Evolutionary conservation across 2,113 vertebrate genomes (phyloP).

Genomic region (Crotalus tigris): DNA sequence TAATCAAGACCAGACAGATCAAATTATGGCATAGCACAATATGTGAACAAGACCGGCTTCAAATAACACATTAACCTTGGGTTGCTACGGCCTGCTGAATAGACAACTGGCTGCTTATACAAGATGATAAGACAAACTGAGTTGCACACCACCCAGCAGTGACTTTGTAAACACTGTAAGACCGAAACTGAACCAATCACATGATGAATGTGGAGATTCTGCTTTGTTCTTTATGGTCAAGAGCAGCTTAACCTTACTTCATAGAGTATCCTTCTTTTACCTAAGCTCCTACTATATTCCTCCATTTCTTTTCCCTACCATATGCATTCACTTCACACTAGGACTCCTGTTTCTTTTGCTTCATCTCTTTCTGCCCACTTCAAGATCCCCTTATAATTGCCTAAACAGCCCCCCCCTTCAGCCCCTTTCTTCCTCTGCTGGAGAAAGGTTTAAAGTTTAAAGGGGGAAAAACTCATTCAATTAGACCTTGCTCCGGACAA

Average conservation of each 20-base stretch:
- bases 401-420: neutral
- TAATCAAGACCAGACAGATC: neutral
- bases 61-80: neutral
- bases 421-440: neutral
- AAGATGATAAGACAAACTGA: neutral
- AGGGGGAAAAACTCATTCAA: neutral
- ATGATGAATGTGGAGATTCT: neutral
- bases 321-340: neutral
- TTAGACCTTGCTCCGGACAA: neutral
- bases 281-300: neutral
- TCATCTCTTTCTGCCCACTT: neutral
- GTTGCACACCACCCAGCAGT: neutral
- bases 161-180: neutral
- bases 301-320: neutral
- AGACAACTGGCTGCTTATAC: neutral
- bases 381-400: neutral
- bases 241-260: neutral
- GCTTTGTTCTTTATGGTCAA: neutral
- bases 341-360: neutral
- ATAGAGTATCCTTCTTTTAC: neutral
- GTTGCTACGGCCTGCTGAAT: neutral
- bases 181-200: neutral
- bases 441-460: neutral
- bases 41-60: neutral
- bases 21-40: neutral